These are phyloP conservation scores for Parnassius mnemosyne DNA, from an alignment of 2,888 invertebrate species.

Conservation along the genomic window DNA sequence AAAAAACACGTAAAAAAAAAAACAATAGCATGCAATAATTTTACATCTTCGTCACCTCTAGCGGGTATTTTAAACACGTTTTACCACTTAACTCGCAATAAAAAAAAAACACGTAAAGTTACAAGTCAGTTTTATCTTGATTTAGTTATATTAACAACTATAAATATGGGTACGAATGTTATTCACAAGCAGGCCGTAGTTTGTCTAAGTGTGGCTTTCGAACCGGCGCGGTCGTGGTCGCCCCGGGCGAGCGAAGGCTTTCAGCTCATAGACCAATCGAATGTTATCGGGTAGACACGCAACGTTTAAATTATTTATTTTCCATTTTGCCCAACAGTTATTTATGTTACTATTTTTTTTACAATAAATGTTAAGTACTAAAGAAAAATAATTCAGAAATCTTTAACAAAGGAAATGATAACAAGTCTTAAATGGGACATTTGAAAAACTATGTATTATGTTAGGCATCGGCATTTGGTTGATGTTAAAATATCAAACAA, in stretches of 20 bases:
- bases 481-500: too few species aligned
- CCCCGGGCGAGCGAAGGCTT: conserved; percentile 56
- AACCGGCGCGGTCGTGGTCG: conserved; percentile 59
- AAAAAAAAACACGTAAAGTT: conserved; percentile 5
- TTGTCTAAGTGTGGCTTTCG: conserved; percentile 47
- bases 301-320: conserved; percentile 18
- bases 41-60: neutral
- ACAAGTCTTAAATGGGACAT: too few species aligned
- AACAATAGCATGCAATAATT: neutral
- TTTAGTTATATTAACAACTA: conserved; percentile 23
- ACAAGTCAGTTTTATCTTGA: conserved; percentile 16
- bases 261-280: conserved; percentile 44
- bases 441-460: too few species aligned
- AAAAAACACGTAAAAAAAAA: neutral
- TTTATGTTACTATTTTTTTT: neutral
- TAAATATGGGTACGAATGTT: conserved; percentile 29
- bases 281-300: conserved; percentile 23
- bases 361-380: conserved; percentile 7
- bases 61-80: conserved; percentile 1
- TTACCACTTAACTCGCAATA: conserved; percentile 1
- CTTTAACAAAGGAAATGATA: too few species aligned
- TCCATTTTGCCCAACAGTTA: conserved; percentile 9
- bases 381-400: neutral
- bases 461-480: too few species aligned
- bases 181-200: conserved; percentile 39